Conservation (phyloP, 1,140 invertebrate genomes). For the Metaphire vulgaris region DNA sequence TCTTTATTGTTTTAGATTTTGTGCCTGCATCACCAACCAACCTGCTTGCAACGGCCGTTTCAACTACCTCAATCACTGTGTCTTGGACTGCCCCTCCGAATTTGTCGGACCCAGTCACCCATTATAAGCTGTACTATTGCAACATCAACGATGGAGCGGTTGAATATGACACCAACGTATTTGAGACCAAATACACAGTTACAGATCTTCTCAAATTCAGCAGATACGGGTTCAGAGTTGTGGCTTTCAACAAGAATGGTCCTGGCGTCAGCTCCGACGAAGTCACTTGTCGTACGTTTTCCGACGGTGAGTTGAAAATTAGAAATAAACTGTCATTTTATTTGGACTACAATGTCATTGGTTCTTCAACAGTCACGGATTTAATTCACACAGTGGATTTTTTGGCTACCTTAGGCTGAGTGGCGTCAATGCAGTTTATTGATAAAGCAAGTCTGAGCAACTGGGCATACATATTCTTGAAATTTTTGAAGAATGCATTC, state of each 20-base stretch:
- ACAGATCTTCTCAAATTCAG: constrained; percentile 65
- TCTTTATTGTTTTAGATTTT: no score
- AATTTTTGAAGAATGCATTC: no score
- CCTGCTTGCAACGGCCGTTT: constrained; percentile 62
- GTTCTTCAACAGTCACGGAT: no score
- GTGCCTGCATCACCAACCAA: constrained; percentile 68
- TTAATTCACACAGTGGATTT: no score
- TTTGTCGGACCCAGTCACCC: constrained; percentile 38
- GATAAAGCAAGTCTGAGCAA: no score
- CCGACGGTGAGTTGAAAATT: constrained; percentile 58
- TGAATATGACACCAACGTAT: constrained; percentile 59
- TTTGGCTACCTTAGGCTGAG: no score
- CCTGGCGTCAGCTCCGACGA: constrained; percentile 69
- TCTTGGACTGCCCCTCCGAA: constrained; percentile 64
- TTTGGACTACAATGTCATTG: no score
- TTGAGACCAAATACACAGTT: constrained; percentile 56
- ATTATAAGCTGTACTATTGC: constrained; percentile 71
- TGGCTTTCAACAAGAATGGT: constrained; percentile 74
- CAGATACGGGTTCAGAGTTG: constrained; percentile 72
- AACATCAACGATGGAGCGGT: constrained; percentile 56
- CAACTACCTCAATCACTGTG: constrained; percentile 64
- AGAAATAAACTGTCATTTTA: no score
- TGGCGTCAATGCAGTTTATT: no score
- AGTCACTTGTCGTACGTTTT: constrained; percentile 67
- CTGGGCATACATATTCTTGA: no score